Base-by-base conservation (phyloP, 2,888 invertebrate genomes). In the Calliphora vomitoria region DNA sequence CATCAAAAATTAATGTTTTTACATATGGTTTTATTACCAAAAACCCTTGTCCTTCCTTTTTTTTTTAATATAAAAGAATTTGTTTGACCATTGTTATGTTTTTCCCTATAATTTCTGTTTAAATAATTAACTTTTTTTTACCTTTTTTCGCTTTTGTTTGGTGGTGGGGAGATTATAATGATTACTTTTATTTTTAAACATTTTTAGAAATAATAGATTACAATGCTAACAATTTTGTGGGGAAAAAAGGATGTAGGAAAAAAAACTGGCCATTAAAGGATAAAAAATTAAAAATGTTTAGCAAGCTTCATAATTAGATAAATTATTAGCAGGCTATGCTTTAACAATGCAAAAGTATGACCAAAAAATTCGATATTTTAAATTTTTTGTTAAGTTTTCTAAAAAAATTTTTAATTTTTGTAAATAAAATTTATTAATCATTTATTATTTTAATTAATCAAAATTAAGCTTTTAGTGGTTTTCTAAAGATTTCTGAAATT, bases 1-100 rank as follows among this genome's bases (percentile, higher is more conserved):
- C 90, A 92, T 92, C 91, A 92, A 91, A 92, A 92, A 92, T 92
- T 92, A 91, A 91, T 91, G 89, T 88, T 88, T 44, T 88, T 89
- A 87, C 88, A 88, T 84, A 81, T 89, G 89, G 90, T 90, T 55
- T 71, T 53, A 25, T 58, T 5, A 47, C 15, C 41, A 50, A 58
- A 79, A 90, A 89, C 66, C 68, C 50, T 74, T 66, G 10, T 25
- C 50, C 25, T 38, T 18, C 13, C 71, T 11, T 62, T 44, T 55
- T n/a, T 20, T 20, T 50, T 44, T 76, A 38, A 44, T 3, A 11
- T 44, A 8, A 10, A 44, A 44, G 10, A 44, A 44, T 44, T 11
- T 44, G n/a, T 11, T 50, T 50, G 50, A 50, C 50, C 50, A 50
- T 50, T 50, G 50, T 44, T 44, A 44, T 44, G 1, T 10, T 44